Evolutionary conservation across 2,888 invertebrate species (phyloP), one percentile per base, ranked within the genome.

Genomic region (Drosophila meridionalis): DNA sequence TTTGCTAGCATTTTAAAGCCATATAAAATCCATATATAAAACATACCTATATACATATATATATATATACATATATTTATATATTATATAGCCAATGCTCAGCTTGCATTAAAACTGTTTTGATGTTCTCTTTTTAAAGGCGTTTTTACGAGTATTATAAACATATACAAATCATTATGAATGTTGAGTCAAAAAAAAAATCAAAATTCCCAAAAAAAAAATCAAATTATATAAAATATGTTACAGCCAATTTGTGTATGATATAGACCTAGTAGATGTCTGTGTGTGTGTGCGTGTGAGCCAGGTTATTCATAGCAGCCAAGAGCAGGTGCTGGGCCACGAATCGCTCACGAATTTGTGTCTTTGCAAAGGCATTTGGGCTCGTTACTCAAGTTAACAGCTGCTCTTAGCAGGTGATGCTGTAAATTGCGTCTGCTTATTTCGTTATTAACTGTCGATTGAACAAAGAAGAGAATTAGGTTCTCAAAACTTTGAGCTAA

Each of bases 311-410:
- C 57, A 59, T 57, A 40, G 52, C 67, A 57, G 60, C 61, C 55
- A 70, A 12, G 47, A 55, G 55, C 68, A 45, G 65, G n/a, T 52
- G 43, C 36, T 34, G 38, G 28, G 45, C 38, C 32, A 20, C 38
- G 34, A 53, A 32, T 66, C 78, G 69, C 67, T 73, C 63, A 69
- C 62, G 77, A 80, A 63, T 36, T 65, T 26, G 43, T 36, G 91
- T 98, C 64, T 97, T 97, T 92, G 94, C 95, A 61, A 95, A 97
- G 72, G 97, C 97, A 0, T 93, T 94, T n/a, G 95, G 40, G 34
- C 67, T 11, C 11, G 12, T 55, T 63, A 30, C 32, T 20, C n/a
- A 28, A 55, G 47, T 48, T 67, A 47, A 66, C 66, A 48, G 38
- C 42, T 57, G 57, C 42, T 67, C 58, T 67, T 34, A 34, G 53